These are phyloP conservation scores for Maniola jurtina DNA, from an alignment of 1,140 invertebrate genomes.

Conservation along the genomic window DNA sequence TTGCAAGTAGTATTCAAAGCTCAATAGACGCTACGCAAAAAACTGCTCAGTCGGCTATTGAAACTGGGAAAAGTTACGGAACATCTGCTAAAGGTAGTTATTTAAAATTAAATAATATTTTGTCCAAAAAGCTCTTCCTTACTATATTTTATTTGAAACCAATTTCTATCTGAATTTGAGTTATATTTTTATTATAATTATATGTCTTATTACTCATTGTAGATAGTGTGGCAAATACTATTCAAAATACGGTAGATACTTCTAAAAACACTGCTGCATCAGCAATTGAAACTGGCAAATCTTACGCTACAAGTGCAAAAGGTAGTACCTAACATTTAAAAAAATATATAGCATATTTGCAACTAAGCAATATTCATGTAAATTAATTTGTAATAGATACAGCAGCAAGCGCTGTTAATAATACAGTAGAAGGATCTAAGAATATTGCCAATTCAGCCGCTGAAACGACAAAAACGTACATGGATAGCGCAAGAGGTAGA, in stretches of 20 bases:
- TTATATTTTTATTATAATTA: background rate
- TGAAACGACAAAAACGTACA: slow-evolving; percentile 46
- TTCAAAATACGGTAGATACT: slow-evolving; percentile 45
- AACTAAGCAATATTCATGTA: slow-evolving; percentile 23
- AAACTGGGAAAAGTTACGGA: slow-evolving; percentile 49
- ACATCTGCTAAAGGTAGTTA: slow-evolving; percentile 26
- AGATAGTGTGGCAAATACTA: slow-evolving; percentile 39
- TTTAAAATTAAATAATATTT: background rate
- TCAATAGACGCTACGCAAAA: slow-evolving; percentile 53
- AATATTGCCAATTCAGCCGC: slow-evolving; percentile 43
- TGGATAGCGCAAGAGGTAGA: slow-evolving; percentile 58
- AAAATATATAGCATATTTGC: background rate
- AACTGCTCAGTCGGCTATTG: slow-evolving; percentile 43
- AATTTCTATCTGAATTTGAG: no score
- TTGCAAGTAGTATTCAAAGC: slow-evolving; percentile 40
- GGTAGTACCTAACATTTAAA: slow-evolving; percentile 19
- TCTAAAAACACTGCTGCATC: slow-evolving; percentile 50
- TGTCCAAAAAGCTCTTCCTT: background rate
- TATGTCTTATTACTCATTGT: slow-evolving; percentile 31
- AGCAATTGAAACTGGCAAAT: slow-evolving; percentile 40
- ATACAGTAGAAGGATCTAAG: slow-evolving; percentile 49
- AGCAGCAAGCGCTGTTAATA: slow-evolving; percentile 34
- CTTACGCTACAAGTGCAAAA: slow-evolving; percentile 27
- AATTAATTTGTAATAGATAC: slow-evolving; percentile 24
- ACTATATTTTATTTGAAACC: no score